Base-by-base conservation (phyloP, 1,140 invertebrate species). In the Rhagoletis pomonella region DNA sequence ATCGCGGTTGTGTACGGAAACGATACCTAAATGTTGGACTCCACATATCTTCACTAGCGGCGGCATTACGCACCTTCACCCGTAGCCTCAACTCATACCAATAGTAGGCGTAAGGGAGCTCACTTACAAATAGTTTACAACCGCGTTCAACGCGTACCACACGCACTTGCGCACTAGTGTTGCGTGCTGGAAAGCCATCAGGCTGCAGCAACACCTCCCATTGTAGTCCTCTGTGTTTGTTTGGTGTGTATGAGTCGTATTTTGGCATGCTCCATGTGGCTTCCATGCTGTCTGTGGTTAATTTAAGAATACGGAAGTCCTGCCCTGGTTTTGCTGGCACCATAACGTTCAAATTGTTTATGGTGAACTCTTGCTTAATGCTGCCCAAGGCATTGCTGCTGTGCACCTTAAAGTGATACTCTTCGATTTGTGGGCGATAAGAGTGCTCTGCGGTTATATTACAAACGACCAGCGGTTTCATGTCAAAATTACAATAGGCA, bases 81-180 rank as follows among this genome's bases (percentile, higher is more conserved):
- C 88, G 86, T 14, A 87, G 58, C 0, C 81, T 17, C 42, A 88
- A 60, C 6, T 87, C 64, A 86, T 88, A 88, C 12, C n/a, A 64
- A 39, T 85, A 88, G 67, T 85, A 87, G 12, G 88, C 88, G 59
- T 87, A 87, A 7, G 88, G 81, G 19, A 88, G 42, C 65, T 87
- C 85, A 44, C 39, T 55, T 19, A 81, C 0, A 19, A 42, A 55
- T 9, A 81, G 44, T 19, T 81, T 81, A 29, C 73, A 81, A 19
- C 73, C 73, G 2, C 86, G 19, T 19, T 86, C 65, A 12, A 88
- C 44, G 4, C 47, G 84, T 19, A 64, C 6, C 39, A 86, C 84
- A 42, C 65, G 87, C 10, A 58, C 84, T 4, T 86, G 81, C 2
- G 58, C 7, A 39, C 50, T 58, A 5, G 85, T 62, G 10, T 85